These are phyloP conservation scores for Sebastiscus albofasciatus DNA, from an alignment of 2,797 vertebrate genomes.

Conservation along the genomic window DNA sequence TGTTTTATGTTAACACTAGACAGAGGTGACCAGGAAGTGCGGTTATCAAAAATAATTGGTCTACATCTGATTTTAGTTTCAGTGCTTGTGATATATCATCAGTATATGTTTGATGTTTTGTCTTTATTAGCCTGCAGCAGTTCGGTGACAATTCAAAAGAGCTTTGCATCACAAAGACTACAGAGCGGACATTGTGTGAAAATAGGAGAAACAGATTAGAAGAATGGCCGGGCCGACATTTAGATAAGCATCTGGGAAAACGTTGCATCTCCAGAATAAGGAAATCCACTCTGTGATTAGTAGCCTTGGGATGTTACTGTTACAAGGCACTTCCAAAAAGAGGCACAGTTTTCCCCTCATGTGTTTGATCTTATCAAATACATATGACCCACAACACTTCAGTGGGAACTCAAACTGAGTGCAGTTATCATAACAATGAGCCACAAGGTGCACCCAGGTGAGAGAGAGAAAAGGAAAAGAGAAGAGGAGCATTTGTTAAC, in stretches of 20 bases:
- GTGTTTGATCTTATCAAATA: slow-evolving; percentile 75
- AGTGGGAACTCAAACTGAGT: slow-evolving; percentile 58
- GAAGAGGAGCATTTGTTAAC: slow-evolving; percentile 63
- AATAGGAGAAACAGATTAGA: slow-evolving; percentile 34
- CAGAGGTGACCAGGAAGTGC: neutral
- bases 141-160: neutral
- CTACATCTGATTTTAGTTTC: neutral
- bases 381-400: slow-evolving; percentile 54
- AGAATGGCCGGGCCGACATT: slow-evolving; percentile 3
- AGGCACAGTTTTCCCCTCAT: slow-evolving; percentile 39
- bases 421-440: slow-evolving; percentile 75
- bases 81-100: neutral
- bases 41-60: neutral
- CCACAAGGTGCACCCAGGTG: slow-evolving; percentile 60
- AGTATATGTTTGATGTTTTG: slow-evolving; percentile 13
- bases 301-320: slow-evolving; percentile 45
- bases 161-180: slow-evolving; percentile 36
- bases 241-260: slow-evolving; percentile 57
- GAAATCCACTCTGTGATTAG: slow-evolving; percentile 56
- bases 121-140: slow-evolving; percentile 5
- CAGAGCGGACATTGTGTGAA: slow-evolving; percentile 7
- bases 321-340: slow-evolving; percentile 54
- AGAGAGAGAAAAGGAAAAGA: slow-evolving; percentile 48
- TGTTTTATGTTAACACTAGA: neutral
- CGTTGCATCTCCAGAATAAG: slow-evolving; percentile 27